A percentile compares a stretch with the other conserved stretches of the same genome.
Evolutionary conservation across 23 tunicate genomes (phyloP).

Genomic region (Halocynthia roretzi): DNA sequence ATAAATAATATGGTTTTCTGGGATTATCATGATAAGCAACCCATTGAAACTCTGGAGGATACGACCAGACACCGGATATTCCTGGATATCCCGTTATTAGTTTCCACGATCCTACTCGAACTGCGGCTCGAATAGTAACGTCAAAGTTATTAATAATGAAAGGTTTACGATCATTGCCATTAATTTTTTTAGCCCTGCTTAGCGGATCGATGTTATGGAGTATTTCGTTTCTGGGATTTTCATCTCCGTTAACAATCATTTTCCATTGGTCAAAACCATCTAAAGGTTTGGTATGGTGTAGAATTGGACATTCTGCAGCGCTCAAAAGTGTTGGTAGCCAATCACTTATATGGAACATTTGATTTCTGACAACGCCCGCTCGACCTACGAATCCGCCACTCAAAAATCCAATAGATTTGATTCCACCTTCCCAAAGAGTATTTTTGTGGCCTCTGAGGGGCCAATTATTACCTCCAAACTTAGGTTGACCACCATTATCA

Average conservation of each 20-base stretch:
- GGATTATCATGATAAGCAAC: background rate
- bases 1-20: background rate
- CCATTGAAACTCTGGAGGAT: constrained; percentile 38
- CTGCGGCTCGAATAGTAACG: constrained; percentile 42
- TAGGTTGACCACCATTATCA: constrained; percentile 62
- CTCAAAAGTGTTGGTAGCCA: constrained; percentile 76
- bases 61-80: constrained; percentile 23
- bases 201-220: constrained; percentile 68
- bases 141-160: constrained; percentile 25
- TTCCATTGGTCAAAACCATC: constrained; percentile 80
- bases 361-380: constrained; percentile 6
- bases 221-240: constrained; percentile 47
- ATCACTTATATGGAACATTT: constrained; percentile 67
- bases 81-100: constrained; percentile 62
- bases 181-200: background rate
- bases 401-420: constrained; percentile 61
- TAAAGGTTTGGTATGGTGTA: constrained; percentile 35
- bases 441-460: constrained; percentile 68
- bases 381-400: constrained; percentile 33
- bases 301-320: constrained; percentile 67
- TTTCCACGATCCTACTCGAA: constrained; percentile 66
- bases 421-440: constrained; percentile 83
- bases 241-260: constrained; percentile 12
- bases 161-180: background rate
- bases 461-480: constrained; percentile 74